phyloP scores from a whole-genome alignment of 2,797 vertebrate genomes.

The Smutsia temminckii region DNA sequence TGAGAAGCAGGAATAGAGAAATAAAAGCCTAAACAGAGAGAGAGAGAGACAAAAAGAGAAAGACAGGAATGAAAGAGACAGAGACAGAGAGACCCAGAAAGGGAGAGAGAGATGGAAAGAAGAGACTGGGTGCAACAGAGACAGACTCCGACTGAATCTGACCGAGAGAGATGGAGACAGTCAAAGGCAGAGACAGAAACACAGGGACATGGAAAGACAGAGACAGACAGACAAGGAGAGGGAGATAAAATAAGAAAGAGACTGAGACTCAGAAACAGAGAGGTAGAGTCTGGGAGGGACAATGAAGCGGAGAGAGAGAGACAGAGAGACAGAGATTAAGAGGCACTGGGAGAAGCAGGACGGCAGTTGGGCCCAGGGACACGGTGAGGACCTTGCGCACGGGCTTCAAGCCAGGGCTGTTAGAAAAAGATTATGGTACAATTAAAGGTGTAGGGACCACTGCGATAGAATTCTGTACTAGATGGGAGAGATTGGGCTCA shows the following conservation, averaged over 20 bases:
- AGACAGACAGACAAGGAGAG: neutral
- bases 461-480: neutral
- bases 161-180: neutral
- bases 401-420: neutral
- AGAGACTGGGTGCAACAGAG: neutral
- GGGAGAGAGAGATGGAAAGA: neutral
- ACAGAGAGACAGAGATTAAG: neutral
- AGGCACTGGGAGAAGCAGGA: neutral
- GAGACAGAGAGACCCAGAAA: neutral
- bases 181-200: neutral
- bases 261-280: neutral
- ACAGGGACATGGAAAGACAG: neutral
- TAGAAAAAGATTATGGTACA: neutral
- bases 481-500: neutral
- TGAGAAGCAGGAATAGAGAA: neutral
- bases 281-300: neutral
- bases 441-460: neutral
- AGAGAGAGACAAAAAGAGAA: neutral
- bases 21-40: neutral
- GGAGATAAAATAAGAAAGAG: neutral
- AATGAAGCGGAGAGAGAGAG: neutral
- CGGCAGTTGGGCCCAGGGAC: too few relatives aligned
- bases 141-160: neutral
- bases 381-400: neutral
- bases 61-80: neutral